Percentiles rank a stretch among this genome's conserved stretches.
phyloP scores from a whole-genome alignment of 2,888 invertebrate species.

The Mesochorus sp. region DNA sequence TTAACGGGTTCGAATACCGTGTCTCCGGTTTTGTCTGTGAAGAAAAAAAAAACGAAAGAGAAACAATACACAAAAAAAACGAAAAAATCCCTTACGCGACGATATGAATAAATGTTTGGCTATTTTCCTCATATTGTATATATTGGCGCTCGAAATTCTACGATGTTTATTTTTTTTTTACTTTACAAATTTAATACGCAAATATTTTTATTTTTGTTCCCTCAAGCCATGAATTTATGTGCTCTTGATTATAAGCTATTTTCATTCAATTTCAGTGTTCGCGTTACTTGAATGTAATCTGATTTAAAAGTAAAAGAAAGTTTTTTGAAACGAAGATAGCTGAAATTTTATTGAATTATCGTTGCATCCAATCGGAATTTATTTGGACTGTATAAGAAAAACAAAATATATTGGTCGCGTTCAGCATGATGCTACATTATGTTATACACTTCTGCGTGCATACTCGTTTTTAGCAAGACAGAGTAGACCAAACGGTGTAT shows the following conservation, averaged over 20 bases:
- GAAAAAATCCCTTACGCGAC: constrained; percentile 55
- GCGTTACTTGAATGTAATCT: constrained; percentile 25
- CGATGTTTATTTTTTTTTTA: not conserved
- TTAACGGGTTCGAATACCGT: constrained; percentile 72
- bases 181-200: not conserved
- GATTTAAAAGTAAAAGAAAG: not conserved
- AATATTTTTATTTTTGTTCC: not conserved
- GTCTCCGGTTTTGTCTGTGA: constrained; percentile 44
- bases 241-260: not conserved
- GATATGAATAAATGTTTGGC: constrained; percentile 63
- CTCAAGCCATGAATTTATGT: constrained; percentile 5
- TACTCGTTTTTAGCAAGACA: constrained; percentile 71
- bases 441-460: constrained; percentile 54
- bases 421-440: constrained; percentile 74
- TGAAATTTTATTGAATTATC: constrained; percentile 30
- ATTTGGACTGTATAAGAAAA: not conserved
- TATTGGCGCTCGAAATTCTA: constrained; percentile 14
- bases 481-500: constrained; percentile 74
- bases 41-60: constrained; percentile 4
- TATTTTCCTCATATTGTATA: constrained; percentile 60
- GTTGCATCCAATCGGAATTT: not conserved
- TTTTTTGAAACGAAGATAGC: not conserved
- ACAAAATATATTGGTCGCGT: constrained; percentile 67
- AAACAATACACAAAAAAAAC: not conserved
- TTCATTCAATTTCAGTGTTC: constrained; percentile 22